A percentile compares a stretch with the other conserved stretches of the same genome.
Conservation (phyloP, 1,140 invertebrate species). For the Fopius arisanus region DNA sequence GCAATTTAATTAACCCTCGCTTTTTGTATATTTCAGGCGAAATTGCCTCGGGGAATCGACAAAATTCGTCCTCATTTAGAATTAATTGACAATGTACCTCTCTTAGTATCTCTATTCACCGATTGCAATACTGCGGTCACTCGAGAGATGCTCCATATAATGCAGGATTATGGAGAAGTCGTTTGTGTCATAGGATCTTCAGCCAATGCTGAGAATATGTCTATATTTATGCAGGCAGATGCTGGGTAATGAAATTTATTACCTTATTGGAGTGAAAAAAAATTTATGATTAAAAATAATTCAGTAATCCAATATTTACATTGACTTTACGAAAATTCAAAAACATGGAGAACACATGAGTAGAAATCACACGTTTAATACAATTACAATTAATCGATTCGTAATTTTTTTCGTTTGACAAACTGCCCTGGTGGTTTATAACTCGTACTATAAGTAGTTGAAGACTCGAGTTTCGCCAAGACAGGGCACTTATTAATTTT, state of each 20-base stretch:
- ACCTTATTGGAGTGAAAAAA: not conserved
- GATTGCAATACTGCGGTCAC: constrained; percentile 92
- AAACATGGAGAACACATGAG: too few species aligned
- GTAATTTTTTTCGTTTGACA: constrained; percentile 15
- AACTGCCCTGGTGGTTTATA: constrained; percentile 31
- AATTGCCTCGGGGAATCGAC: constrained; percentile 94
- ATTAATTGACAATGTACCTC: constrained; percentile 94
- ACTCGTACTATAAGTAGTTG: constrained; percentile 31
- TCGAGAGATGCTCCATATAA: constrained; percentile 90
- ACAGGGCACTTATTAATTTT: not conserved
- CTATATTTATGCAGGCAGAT: constrained; percentile 93
- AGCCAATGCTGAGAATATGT: constrained; percentile 86
- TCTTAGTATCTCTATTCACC: constrained; percentile 95
- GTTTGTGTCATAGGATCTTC: constrained; percentile 91
- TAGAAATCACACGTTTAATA: not conserved
- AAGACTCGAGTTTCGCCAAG: constrained; percentile 22
- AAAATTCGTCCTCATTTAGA: constrained; percentile 96
- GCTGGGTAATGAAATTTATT: constrained; percentile 73
- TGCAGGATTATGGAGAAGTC: constrained; percentile 96
- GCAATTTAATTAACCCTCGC: constrained; percentile 16
- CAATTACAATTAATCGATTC: not conserved
- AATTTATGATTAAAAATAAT: not conserved
- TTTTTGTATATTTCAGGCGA: constrained; percentile 71
- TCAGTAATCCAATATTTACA: too few species aligned
- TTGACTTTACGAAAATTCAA: constrained; percentile 1